Percentiles rank a stretch among this genome's conserved stretches.
phyloP scores from a whole-genome alignment of 2,888 invertebrate genomes.

The Pherbina coryleti region DNA sequence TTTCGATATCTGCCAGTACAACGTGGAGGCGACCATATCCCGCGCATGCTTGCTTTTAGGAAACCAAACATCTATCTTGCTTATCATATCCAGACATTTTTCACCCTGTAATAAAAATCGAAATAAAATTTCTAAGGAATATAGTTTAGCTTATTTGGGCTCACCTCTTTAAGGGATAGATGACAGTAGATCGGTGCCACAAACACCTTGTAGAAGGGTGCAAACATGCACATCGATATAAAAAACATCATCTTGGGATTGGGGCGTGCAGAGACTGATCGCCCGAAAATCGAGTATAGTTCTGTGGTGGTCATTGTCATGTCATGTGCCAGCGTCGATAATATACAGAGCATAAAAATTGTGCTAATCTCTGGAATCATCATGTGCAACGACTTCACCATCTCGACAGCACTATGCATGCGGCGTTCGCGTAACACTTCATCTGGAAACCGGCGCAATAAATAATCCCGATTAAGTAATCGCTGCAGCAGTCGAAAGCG shows the following conservation, averaged over 20 bases:
- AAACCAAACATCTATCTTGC: no score
- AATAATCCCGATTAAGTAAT: conserved; percentile 43
- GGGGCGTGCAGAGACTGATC: conserved; percentile 41
- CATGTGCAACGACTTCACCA: conserved; percentile 58
- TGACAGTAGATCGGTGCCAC: conserved; percentile 59
- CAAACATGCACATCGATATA: conserved; percentile 51
- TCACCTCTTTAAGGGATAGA: conserved; percentile 55
- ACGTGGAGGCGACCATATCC: no score
- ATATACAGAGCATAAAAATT: conserved; percentile 54
- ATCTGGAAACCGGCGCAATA: conserved; percentile 46
- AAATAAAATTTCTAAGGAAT: no score
- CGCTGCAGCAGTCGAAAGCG: no score
- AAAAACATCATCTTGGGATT: not conserved
- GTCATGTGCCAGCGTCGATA: conserved; percentile 58
- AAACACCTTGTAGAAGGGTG: conserved; percentile 60
- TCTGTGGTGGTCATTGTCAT: conserved; percentile 60
- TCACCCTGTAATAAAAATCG: no score
- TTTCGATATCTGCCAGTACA: no score
- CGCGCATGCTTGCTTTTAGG: no score
- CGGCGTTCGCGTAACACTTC: conserved; percentile 48
- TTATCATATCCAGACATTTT: no score
- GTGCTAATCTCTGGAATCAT: conserved; percentile 57
- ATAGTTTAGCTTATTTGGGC: not conserved
- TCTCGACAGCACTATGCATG: conserved; percentile 51
- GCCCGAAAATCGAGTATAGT: conserved; percentile 59